phyloP scores from a whole-genome alignment of 53 echinoderm and acorn worm species.

The Crossaster papposus region DNA sequence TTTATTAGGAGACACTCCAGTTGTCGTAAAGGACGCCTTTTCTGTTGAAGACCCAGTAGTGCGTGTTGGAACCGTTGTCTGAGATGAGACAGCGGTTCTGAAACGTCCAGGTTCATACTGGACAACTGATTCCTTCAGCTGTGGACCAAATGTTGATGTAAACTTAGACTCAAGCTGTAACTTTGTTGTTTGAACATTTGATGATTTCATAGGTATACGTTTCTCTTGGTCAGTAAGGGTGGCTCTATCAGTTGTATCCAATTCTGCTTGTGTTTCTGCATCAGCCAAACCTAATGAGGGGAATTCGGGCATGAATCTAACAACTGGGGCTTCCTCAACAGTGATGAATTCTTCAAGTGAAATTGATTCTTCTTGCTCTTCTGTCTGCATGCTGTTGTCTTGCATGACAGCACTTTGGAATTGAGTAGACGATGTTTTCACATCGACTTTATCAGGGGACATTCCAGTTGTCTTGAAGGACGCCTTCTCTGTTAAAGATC shows the following conservation, averaged over 20 bases:
- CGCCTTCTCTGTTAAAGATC: constrained; percentile 26
- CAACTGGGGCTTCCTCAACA: not conserved
- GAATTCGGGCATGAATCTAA: not conserved
- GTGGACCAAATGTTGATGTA: constrained; percentile 50
- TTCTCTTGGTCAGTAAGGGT: not conserved
- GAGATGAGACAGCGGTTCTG: constrained; percentile 24
- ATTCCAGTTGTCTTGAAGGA: constrained; percentile 8
- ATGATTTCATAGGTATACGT: not conserved
- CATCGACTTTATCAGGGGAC: constrained; percentile 11
- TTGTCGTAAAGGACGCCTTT: constrained; percentile 7
- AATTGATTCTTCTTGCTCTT: not conserved
- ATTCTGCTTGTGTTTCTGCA: constrained; percentile 53
- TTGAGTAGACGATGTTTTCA: constrained; percentile 33
- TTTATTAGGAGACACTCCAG: constrained; percentile 19
- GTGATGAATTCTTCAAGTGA: constrained; percentile 3
- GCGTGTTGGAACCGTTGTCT: constrained; percentile 15
- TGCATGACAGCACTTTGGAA: constrained; percentile 8
- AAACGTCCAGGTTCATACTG: constrained; percentile 63
- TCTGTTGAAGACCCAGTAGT: constrained; percentile 27
- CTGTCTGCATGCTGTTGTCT: constrained; percentile 37
- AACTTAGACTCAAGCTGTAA: constrained; percentile 22
- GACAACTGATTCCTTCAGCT: constrained; percentile 58
- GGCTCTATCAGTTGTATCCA: not conserved
- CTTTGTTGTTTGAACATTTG: constrained; percentile 57
- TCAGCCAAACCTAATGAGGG: constrained; percentile 24